phyloP scores from a whole-genome alignment of 2,797 vertebrate species.

The Scolopax rusticola region DNA sequence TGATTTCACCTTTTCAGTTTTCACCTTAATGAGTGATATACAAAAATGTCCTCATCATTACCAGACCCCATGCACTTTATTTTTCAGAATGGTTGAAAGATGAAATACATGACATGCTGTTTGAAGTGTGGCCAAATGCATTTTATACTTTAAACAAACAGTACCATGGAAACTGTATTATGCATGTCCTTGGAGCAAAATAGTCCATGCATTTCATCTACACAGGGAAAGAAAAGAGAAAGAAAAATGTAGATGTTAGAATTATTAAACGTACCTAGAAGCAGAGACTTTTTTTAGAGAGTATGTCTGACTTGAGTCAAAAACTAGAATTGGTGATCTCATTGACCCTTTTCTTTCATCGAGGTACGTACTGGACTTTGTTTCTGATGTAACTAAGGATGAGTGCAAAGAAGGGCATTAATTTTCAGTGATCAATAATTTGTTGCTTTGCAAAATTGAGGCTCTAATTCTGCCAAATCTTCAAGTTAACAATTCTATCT shows the following conservation, averaged over 20 bases:
- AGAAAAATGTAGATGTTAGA: not conserved
- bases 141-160: slow-evolving; percentile 56
- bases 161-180: slow-evolving; percentile 33
- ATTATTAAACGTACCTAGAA: slow-evolving; percentile 29
- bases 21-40: slow-evolving; percentile 23
- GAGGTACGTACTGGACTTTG: not conserved
- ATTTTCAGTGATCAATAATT: slow-evolving; percentile 32
- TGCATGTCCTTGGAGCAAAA: slow-evolving; percentile 57
- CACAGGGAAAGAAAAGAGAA: not conserved
- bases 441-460: not conserved
- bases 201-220: slow-evolving; percentile 16
- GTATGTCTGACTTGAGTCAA: not conserved
- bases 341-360: not conserved
- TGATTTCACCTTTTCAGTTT: slow-evolving; percentile 68
- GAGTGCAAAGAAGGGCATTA: not conserved
- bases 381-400: not conserved
- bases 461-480: not conserved
- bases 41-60: slow-evolving; percentile 29
- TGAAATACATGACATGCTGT: not conserved
- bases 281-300: not conserved
- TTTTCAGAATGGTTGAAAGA: slow-evolving; percentile 45
- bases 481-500: not conserved
- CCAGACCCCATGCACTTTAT: slow-evolving; percentile 14
- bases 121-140: slow-evolving; percentile 57
- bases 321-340: not conserved